Conservation (phyloP, 2,888 invertebrate genomes). For the Tachina lurida region DNA sequence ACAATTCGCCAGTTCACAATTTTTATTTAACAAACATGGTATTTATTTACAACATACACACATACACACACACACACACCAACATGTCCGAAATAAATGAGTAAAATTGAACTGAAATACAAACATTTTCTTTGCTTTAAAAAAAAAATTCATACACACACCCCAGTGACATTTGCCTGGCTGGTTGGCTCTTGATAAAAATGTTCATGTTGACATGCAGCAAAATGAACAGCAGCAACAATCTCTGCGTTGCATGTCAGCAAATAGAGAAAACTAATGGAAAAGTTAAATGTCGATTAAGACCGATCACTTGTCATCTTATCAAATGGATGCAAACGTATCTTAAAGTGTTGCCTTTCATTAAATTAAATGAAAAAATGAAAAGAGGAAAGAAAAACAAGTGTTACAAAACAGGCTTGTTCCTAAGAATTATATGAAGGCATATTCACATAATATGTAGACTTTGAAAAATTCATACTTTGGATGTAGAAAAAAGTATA, state of each 20-base stretch:
- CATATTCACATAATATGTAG: too few relatives aligned
- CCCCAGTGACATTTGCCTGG: not conserved
- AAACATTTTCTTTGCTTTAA: not conserved
- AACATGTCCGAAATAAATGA: not conserved
- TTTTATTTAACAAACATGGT: not conserved
- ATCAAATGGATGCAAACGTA: not conserved
- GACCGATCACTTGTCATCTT: slow-evolving; percentile 32
- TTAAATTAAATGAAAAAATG: too few relatives aligned
- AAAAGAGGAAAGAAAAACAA: too few relatives aligned
- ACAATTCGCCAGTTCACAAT: slow-evolving; percentile 9
- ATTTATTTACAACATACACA: not conserved
- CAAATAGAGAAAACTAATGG: not conserved
- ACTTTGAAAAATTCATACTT: too few relatives aligned
- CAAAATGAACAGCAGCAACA: slow-evolving; percentile 12
- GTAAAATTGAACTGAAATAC: not conserved
- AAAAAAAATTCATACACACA: not conserved
- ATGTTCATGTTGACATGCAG: slow-evolving; percentile 37
- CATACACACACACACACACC: not conserved
- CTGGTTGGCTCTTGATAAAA: slow-evolving; percentile 16
- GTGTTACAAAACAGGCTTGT: too few relatives aligned
- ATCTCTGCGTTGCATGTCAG: not conserved
- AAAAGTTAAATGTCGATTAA: slow-evolving; percentile 7
- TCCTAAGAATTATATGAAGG: too few relatives aligned
- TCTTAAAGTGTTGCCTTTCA: not conserved
- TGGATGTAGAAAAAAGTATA: too few relatives aligned